Percentiles rank a stretch among this genome's conserved stretches.
These are phyloP conservation scores for Hormaphis cornu DNA, from an alignment of 1,140 invertebrate species.

Conservation along the genomic window DNA sequence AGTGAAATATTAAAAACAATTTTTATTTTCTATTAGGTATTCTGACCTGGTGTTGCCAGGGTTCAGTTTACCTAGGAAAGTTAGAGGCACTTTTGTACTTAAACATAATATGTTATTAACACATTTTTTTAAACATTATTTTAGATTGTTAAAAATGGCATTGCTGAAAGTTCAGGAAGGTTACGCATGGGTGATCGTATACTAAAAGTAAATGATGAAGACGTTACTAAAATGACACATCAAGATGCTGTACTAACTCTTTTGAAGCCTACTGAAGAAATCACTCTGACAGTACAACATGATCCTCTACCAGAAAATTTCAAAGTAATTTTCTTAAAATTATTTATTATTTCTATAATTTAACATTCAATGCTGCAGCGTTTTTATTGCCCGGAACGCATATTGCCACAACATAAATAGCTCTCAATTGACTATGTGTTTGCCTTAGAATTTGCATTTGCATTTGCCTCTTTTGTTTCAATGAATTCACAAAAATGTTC, in stretches of 20 bases:
- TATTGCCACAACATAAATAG: no score
- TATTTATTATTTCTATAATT: neutral
- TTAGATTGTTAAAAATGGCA: conserved; percentile 86
- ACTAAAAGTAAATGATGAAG: conserved; percentile 82
- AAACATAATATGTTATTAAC: no score
- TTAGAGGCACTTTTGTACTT: no score
- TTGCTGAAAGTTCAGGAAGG: conserved; percentile 81
- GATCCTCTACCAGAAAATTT: conserved; percentile 89
- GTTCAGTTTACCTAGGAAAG: no score
- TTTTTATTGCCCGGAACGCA: no score
- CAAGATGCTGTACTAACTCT: conserved; percentile 90
- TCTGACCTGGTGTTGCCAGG: no score
- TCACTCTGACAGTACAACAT: conserved; percentile 79
- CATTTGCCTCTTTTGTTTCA: no score
- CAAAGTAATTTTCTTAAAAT: conserved; percentile 54
- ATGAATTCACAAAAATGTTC: no score
- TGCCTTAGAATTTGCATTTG: no score
- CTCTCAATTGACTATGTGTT: no score
- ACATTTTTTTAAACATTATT: no score
- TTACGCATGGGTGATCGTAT: conserved; percentile 92
- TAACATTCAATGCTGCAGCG: neutral
- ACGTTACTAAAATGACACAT: conserved; percentile 80
- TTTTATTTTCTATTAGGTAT: neutral
- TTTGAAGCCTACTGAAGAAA: conserved; percentile 70
- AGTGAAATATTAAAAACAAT: neutral